Evolutionary conservation across 1,140 invertebrate species (phyloP).

Genomic region (Zeugodacus cucurbitae): DNA sequence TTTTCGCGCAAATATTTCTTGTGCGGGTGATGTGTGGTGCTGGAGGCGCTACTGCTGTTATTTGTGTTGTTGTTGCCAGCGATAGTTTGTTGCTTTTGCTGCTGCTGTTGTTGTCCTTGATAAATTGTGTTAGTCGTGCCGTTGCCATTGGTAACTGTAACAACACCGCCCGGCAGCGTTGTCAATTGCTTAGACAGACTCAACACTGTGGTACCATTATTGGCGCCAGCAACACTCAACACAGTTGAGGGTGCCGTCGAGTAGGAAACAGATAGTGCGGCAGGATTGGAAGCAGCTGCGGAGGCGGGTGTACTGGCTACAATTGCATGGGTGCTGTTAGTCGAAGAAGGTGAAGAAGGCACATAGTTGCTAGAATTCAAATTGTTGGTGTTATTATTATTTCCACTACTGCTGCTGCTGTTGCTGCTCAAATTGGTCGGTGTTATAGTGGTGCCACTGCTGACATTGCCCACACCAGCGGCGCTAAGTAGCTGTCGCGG

Average conservation of each 20-base stretch:
- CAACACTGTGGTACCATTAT: background rate
- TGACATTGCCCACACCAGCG: conserved; percentile 29
- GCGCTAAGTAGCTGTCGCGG: conserved; percentile 25
- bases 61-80: conserved; percentile 1
- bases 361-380: conserved; percentile 40
- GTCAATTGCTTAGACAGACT: background rate
- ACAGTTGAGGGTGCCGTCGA: background rate
- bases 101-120: conserved; percentile 42
- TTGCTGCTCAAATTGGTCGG: conserved; percentile 27
- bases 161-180: conserved; percentile 20
- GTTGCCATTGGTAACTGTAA: conserved; percentile 39
- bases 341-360: conserved; percentile 39
- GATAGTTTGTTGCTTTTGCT: background rate
- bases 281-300: background rate
- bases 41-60: conserved; percentile 27
- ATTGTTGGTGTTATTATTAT: conserved; percentile 31
- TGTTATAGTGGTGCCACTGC: conserved; percentile 23
- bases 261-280: conserved; percentile 14
- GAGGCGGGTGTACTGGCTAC: background rate
- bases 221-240: background rate
- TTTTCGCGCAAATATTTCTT: conserved; percentile 64
- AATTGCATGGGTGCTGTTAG: background rate
- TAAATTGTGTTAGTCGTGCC: conserved; percentile 42
- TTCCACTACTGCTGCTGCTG: background rate
- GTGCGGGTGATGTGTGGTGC: conserved; percentile 61